These are phyloP conservation scores for Aphelocoma coerulescens DNA, from an alignment of 2,113 vertebrate genomes.

Conservation along the genomic window DNA sequence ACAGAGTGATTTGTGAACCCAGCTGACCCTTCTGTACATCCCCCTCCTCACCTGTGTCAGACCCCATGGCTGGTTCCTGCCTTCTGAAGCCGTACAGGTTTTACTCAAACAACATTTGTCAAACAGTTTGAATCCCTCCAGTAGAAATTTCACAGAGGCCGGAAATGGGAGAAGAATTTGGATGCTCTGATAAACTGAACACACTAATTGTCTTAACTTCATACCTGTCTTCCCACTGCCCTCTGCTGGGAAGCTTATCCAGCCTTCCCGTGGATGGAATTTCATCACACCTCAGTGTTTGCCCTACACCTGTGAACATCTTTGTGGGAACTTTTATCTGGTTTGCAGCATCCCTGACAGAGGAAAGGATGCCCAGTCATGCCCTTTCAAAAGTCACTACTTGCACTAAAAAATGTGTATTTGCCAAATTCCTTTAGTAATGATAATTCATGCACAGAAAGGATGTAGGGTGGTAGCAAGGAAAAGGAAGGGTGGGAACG, in stretches of 20 bases:
- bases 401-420: not conserved
- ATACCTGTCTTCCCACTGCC: not conserved
- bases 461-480: not conserved
- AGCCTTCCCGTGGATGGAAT: not conserved
- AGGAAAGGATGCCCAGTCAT: not conserved
- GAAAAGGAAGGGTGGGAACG: not conserved
- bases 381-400: not conserved
- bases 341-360: not conserved
- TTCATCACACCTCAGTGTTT: not conserved
- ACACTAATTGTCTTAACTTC: not conserved
- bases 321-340: fast-evolving
- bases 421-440: not conserved
- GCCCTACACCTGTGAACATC: not conserved
- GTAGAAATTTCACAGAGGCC: not conserved
- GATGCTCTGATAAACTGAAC: not conserved
- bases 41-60: too few species aligned
- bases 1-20: not conserved
- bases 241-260: not conserved
- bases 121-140: not conserved
- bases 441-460: not conserved
- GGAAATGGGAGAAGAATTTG: not conserved
- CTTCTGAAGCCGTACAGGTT: not conserved
- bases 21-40: not conserved
- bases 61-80: fast-evolving
- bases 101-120: not conserved